Base-by-base conservation (phyloP, 2,113 vertebrate genomes). In the Toxotes chatareus region DNA sequence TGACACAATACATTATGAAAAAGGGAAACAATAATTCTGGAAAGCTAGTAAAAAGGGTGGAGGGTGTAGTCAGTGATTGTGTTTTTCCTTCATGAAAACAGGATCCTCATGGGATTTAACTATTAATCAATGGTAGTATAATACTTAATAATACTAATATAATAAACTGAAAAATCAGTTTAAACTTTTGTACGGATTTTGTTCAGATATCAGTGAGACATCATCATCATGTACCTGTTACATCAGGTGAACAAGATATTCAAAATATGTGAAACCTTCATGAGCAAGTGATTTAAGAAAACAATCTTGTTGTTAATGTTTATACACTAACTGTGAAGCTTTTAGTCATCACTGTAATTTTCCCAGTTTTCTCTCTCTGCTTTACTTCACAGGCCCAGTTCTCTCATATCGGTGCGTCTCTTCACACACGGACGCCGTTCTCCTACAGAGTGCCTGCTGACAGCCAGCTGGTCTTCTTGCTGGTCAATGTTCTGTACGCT, bases 371-470 rank as follows among this genome's bases (percentile, higher is more conserved):
- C 11, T 53, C 42, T 71, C 61, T 85, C 91, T 71, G 38, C 1
- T 75, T 66, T 7, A 21, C 21, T 38, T 73, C 36, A 57, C 83
- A 99, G 98, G 97, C 97, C 72, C 98, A 99, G 83, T 99, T 99
- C 87, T 96, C 95, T 85, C 97, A 99, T 80, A 97, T 97, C 5
- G 97, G 97, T 64, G 97, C 97, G 12, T 99, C 98, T 84, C 96
- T 99, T 60, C 98, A 99, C 88, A 98, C 97, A 32, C 95, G 97
- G 91, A 99, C 98, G 0, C 97, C 97, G 4, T 97, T 98, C 90
- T 94, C 95, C 84, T 97, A 97, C 96, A 94, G 98, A 93, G 97
- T 99, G 47, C 97, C 97, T 4, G 94, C 96, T 73, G 95, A 95
- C 53, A 93, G 94, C 47, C 97, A 97, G 89, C 59, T 84, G 16